Base-by-base conservation (phyloP, 2,113 vertebrate genomes). In the Collichthys lucidus region DNA sequence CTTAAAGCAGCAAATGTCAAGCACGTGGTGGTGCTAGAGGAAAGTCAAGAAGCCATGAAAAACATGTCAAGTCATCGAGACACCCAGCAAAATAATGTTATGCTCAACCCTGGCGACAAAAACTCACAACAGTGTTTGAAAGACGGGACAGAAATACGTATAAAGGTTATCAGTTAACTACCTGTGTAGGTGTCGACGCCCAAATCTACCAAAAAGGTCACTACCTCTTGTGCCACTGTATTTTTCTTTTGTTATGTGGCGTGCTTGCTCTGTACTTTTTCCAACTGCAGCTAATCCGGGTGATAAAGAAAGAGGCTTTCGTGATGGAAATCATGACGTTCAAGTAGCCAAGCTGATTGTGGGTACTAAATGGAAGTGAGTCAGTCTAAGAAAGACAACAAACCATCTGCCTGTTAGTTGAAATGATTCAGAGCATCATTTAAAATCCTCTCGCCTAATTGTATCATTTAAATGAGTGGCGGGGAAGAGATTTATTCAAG, bases 391-490 rank as follows among this genome's bases (percentile, higher is more conserved):
- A 50, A 9, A 40, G 42, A 65, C 22, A 47, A n/a, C 35, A 57
- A 57, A 77, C 42, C 40, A 11, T 62, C 60, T n/a, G 46, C 62
- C 29, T 46, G 62, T 46, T 17, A 42, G 31, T 1, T 65, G 52
- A 66, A 49, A 5, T 49, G 24, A 44, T 20, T 78, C 15, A 53
- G 29, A 42, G 55, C 22, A 6, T 60, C 26, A 55, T 4, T 64
- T 56, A 49, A 49, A 20, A 56, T 20, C 17, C 22, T 67, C 4
- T 47, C 40, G 29, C 52, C 9, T 66, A 47, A 46, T 8, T 40
- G 31, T 49, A 6, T 20, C 11, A 8, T 71, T 42, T 56, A 85
- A 80, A 80, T 35, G 17, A 52, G 20, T 42, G 16, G 53, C 4
- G 15, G 15, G n/a, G 19, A 47, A 14, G 26, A 3, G 19, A 69